Base-by-base conservation (phyloP, 2,113 vertebrate genomes). In the Sterna hirundo region DNA sequence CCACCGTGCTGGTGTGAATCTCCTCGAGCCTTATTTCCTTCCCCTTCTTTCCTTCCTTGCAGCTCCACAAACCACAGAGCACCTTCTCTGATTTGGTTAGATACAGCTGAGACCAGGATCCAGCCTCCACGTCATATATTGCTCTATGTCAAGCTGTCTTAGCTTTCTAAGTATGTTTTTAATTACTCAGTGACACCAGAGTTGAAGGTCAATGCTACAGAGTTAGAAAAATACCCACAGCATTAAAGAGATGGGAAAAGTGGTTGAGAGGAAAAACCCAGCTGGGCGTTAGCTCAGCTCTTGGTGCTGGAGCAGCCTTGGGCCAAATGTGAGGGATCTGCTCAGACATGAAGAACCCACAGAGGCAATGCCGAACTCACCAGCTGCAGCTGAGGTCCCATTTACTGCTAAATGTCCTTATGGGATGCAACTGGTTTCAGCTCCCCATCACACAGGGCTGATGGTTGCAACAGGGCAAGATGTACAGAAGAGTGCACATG, bases 401-500 rank as follows among this genome's bases (percentile, higher is more conserved):
- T 47, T 20, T 40, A 34, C 49, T 60, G 83, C 60, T 30, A 14
- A n/a, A 29, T 2, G 4, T 71, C 52, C 15, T 66, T 47, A 29
- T 10, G 23, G 44, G 58, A 9, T 40, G 26, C 22, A 20, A 40
- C 9, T 11, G 25, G 38, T 60, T 65, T 77, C 46, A 60, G 25
- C 19, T 90, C 55, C 32, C 47, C 36, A 18, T 32, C 55, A 69
- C 15, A 11, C 25, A 16, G 36, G 32, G 47, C 22, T 17, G 25
- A n/a, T 19, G 51, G 42, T 11, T 19, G 20, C 36, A 79, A 8
- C 2, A 19, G 16, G 47, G 13, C 9, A 57, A 19, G 29, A 25
- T 1, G 2, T 26, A 47, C 29, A 27, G 34, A 52, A n/a, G 25
- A 11, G 40, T 9, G 4, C 3, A 1, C 38, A 5, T 14, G 46